These are phyloP conservation scores for Drosophila tanythrix DNA, from an alignment of 2,888 invertebrate species.

Conservation along the genomic window DNA sequence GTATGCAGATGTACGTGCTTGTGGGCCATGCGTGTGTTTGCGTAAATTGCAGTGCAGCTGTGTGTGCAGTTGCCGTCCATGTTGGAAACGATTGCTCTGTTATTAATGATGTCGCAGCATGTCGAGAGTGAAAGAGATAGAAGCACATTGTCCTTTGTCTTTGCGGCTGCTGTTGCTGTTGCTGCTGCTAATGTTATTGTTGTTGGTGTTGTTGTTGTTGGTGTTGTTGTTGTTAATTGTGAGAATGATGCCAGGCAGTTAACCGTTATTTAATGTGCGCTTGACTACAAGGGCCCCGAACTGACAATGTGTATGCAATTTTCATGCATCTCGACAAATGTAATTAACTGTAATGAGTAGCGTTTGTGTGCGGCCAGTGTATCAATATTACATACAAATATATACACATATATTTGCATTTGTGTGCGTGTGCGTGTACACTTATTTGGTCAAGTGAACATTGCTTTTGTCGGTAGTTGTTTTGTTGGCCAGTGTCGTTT, in stretches of 20 bases:
- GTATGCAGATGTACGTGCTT: conserved; percentile 9
- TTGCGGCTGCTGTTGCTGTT: conserved; percentile 21
- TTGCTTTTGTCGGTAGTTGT: conserved; percentile 17
- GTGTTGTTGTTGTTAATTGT: conserved; percentile 53
- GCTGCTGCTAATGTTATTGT: conserved; percentile 22
- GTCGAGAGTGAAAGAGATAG: conserved; percentile 28
- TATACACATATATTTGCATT: conserved; percentile 1
- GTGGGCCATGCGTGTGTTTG: conserved; percentile 23
- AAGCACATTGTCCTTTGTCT: conserved; percentile 28
- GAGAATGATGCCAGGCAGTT: conserved; percentile 66
- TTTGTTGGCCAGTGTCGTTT: conserved; percentile 13
- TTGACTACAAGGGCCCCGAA: conserved; percentile 40
- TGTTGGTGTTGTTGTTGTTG: conserved; percentile 28
- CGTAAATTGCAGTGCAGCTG: conserved; percentile 39
- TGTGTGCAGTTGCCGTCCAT: conserved; percentile 29
- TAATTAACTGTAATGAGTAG: conserved; percentile 74
- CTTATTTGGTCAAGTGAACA: conserved; percentile 44
- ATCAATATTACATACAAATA: conserved; percentile 37
- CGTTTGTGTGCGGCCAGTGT: conserved; percentile 39
- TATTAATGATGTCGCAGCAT: conserved; percentile 69
- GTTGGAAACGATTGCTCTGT: conserved; percentile 60
- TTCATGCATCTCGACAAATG: conserved; percentile 68
- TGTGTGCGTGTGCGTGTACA: not conserved
- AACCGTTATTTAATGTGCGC: conserved; percentile 73
- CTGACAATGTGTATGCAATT: conserved; percentile 65